Conservation (phyloP, 2,888 invertebrate species). For the Caenorhabditis wallacei region DNA sequence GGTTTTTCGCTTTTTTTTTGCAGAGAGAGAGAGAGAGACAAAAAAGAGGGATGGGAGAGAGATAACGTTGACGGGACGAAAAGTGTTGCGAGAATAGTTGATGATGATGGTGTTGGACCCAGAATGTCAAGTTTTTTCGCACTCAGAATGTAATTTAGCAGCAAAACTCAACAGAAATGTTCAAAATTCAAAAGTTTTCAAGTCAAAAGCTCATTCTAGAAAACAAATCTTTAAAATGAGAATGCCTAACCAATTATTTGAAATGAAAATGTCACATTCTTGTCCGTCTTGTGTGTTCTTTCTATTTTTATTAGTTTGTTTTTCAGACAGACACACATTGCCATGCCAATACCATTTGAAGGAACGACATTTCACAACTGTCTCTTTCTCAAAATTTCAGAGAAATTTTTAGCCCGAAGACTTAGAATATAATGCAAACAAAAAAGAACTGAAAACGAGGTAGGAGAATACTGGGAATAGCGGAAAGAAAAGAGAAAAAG, state of each 20-base stretch:
- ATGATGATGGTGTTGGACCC: background rate
- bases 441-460: too few species aligned
- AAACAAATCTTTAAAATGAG: too few species aligned
- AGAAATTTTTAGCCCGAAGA: background rate
- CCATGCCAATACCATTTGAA: slow-evolving; percentile 11
- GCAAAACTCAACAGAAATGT: too few species aligned
- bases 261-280: background rate
- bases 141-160: background rate
- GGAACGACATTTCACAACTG: too few species aligned
- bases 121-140: background rate
- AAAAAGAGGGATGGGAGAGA: background rate
- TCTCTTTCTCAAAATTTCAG: too few species aligned
- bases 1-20: slow-evolving; percentile 33
- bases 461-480: too few species aligned
- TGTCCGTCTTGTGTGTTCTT: background rate
- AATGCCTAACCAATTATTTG: too few species aligned
- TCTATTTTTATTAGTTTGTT: slow-evolving; percentile 25
- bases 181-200: background rate
- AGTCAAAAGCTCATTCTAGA: too few species aligned
- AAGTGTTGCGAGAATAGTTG: slow-evolving; percentile 29
- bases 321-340: slow-evolving; percentile 1
- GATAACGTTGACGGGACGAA: slow-evolving; percentile 17
- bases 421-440: too few species aligned
- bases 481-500: background rate
- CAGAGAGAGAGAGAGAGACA: background rate